phyloP scores from a whole-genome alignment of 2,113 vertebrate genomes.

The Ibidorhyncha struthersii region DNA sequence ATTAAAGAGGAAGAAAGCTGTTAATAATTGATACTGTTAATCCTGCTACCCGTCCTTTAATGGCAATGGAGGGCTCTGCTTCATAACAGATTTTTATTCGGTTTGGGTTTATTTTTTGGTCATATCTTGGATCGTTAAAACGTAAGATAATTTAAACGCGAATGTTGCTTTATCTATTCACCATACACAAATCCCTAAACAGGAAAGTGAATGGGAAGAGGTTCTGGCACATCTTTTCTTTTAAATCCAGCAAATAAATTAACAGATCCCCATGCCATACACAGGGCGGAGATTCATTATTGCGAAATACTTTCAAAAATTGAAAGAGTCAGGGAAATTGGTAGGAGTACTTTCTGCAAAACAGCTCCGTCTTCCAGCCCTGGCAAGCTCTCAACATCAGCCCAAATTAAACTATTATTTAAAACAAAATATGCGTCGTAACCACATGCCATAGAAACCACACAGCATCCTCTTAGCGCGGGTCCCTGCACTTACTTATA shows the following conservation, averaged over 20 bases:
- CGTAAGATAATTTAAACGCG: not conserved
- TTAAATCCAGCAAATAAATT: not conserved
- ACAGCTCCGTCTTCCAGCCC: constrained; percentile 13
- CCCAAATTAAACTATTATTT: constrained; percentile 48
- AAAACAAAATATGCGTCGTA: not conserved
- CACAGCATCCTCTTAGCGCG: constrained; percentile 65
- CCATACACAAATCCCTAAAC: not conserved
- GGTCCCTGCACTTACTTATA: constrained; percentile 69
- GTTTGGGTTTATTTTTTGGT: not conserved
- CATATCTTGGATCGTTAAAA: not conserved
- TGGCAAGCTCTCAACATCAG: constrained; percentile 4
- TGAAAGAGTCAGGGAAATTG: not conserved
- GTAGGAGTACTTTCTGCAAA: not conserved
- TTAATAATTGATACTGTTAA: constrained; percentile 81
- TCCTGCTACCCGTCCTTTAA: constrained; percentile 65
- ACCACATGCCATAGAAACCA: constrained; percentile 58
- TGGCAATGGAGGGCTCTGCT: constrained; percentile 6
- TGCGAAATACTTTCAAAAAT: not conserved
- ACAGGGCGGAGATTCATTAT: not conserved
- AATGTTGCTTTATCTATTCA: not conserved
- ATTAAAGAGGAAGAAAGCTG: constrained; percentile 74
- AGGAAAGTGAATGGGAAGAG: not conserved
- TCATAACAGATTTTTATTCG: not conserved
- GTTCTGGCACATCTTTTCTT: not conserved
- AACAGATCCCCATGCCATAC: not conserved